Conservation (phyloP, 2,797 vertebrate species). For the Halcyon chelicuti region DNA sequence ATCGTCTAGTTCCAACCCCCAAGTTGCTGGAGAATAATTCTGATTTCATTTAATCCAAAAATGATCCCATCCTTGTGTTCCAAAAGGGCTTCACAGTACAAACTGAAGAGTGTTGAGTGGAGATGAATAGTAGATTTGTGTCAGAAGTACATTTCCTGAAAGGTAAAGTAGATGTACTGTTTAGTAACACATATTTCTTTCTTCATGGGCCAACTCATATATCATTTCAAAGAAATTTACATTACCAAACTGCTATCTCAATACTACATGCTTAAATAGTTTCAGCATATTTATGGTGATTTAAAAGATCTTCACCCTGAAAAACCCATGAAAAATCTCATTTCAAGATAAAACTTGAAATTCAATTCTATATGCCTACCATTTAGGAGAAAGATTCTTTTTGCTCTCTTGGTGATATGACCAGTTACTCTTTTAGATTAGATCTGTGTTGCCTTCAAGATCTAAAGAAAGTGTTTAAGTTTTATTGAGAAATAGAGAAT, state of each 20-base stretch:
- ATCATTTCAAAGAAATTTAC: background rate
- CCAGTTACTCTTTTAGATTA: background rate
- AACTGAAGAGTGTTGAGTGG: background rate
- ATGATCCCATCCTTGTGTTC: background rate
- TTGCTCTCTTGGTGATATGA: background rate
- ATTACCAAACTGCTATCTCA: background rate
- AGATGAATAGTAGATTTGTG: background rate
- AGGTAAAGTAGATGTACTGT: background rate
- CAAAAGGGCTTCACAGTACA: background rate
- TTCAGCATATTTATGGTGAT: background rate
- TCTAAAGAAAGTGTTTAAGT: background rate
- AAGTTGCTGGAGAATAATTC: background rate
- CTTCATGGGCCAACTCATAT: background rate
- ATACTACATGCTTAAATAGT: background rate
- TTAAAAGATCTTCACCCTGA: background rate
- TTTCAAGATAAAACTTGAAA: background rate
- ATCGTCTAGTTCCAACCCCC: no score
- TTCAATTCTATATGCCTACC: background rate
- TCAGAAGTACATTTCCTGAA: background rate
- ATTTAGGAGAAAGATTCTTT: background rate
- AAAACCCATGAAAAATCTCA: background rate
- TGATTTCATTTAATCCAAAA: background rate
- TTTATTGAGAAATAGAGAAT: background rate
- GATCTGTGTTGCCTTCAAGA: background rate
- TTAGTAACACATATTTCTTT: background rate